These are phyloP conservation scores for Spialia ferax DNA, from an alignment of 2,888 invertebrate genomes.

Conservation along the genomic window DNA sequence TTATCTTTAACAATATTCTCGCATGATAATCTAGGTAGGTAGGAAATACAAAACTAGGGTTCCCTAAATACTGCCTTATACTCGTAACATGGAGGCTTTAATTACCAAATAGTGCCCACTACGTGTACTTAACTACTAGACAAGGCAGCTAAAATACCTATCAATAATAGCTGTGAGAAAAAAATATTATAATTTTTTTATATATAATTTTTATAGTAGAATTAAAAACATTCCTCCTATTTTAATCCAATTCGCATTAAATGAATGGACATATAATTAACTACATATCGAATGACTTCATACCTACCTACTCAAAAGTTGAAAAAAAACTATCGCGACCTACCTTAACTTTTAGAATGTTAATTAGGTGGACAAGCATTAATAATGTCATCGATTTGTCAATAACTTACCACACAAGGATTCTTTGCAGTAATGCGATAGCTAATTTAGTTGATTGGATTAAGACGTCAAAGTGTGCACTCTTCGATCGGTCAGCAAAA, in stretches of 20 bases:
- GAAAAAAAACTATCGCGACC: constrained; percentile 60
- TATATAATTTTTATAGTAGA: no score
- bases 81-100: no score
- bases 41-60: no score
- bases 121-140: no score
- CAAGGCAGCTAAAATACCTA: background rate
- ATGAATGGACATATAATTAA: background rate
- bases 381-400: constrained; percentile 57
- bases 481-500: constrained; percentile 75
- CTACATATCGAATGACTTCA: background rate
- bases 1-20: no score
- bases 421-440: constrained; percentile 66
- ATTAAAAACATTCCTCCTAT: background rate
- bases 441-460: constrained; percentile 81
- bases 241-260: background rate
- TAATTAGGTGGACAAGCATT: constrained; percentile 61
- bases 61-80: no score
- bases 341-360: constrained; percentile 72
- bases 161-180: no score
- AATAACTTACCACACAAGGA: constrained; percentile 67
- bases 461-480: constrained; percentile 80
- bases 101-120: no score
- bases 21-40: no score
- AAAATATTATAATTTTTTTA: no score
- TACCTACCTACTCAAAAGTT: background rate